phyloP scores from a whole-genome alignment of 2,113 vertebrate genomes.

The Psilopsiagon aurifrons region DNA sequence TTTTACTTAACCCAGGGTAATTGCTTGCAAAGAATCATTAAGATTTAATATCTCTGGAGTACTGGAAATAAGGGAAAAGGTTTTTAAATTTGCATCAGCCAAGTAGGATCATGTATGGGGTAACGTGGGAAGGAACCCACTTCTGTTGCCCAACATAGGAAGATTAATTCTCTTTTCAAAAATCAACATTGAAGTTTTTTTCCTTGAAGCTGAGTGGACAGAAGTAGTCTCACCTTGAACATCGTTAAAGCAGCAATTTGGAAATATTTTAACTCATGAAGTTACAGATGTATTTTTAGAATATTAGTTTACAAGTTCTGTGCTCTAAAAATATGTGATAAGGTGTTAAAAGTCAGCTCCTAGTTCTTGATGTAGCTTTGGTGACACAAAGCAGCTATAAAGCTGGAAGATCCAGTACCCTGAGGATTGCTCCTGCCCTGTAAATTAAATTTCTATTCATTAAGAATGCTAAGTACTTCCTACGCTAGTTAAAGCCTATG shows the following conservation, averaged over 20 bases:
- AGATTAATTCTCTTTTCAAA: not conserved
- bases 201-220: not conserved
- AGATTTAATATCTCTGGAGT: slow-evolving; percentile 26
- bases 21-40: slow-evolving; percentile 70
- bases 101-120: not conserved
- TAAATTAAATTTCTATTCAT: slow-evolving; percentile 64
- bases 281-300: not conserved
- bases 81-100: not conserved
- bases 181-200: not conserved
- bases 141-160: not conserved
- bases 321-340: not conserved
- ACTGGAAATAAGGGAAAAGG: not conserved
- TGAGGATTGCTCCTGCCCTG: slow-evolving; percentile 29
- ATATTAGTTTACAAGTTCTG: not conserved
- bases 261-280: not conserved
- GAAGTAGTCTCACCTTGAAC: not conserved
- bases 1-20: slow-evolving; percentile 78
- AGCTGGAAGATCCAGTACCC: slow-evolving; percentile 26
- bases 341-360: not conserved
- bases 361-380: not conserved
- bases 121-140: not conserved
- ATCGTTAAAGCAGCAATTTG: not conserved
- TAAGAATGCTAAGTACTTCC: slow-evolving; percentile 73
- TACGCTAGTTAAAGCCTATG: slow-evolving; percentile 47
- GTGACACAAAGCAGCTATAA: slow-evolving; percentile 36